phyloP scores from a whole-genome alignment of 2,113 vertebrate species.

The Carettochelys insculpta region DNA sequence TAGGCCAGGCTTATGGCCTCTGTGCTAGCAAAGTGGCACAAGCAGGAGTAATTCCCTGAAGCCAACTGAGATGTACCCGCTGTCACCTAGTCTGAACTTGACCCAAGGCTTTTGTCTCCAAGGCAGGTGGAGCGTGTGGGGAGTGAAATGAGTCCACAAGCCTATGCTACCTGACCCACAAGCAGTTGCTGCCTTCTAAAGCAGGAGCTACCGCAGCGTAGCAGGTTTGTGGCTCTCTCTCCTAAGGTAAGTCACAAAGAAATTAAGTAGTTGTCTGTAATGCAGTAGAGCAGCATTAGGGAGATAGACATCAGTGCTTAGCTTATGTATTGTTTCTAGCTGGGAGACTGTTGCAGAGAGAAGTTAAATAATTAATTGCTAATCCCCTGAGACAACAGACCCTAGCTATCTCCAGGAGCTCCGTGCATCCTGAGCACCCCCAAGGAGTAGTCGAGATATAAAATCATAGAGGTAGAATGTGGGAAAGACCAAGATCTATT shows the following conservation, averaged over 20 bases:
- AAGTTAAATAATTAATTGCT: slow-evolving; percentile 64
- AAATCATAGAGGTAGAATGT: slow-evolving; percentile 31
- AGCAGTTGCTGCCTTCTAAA: neutral
- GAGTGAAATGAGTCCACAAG: neutral
- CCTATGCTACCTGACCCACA: neutral
- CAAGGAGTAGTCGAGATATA: slow-evolving; percentile 33
- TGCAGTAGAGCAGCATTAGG: neutral
- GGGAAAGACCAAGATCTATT: slow-evolving; percentile 39
- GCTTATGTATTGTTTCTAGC: slow-evolving; percentile 60
- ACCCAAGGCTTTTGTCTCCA: neutral
- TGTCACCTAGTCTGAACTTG: neutral
- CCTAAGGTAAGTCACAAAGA: neutral
- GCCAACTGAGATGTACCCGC: neutral
- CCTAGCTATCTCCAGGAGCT: slow-evolving; percentile 1
- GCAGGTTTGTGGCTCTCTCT: neutral
- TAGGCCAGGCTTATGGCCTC: too few species aligned
- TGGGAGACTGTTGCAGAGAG: slow-evolving; percentile 47
- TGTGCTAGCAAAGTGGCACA: neutral
- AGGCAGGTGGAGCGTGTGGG: neutral
- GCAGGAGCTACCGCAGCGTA: neutral
- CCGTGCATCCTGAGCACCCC: slow-evolving; percentile 21
- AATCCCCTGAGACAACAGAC: slow-evolving; percentile 27
- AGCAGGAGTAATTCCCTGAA: neutral
- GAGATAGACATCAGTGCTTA: slow-evolving; percentile 51
- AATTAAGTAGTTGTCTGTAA: neutral